Evolutionary conservation across 2,113 vertebrate genomes (phyloP), one percentile per base, ranked within the genome.

Genomic region (Mionectes macconnelli): DNA sequence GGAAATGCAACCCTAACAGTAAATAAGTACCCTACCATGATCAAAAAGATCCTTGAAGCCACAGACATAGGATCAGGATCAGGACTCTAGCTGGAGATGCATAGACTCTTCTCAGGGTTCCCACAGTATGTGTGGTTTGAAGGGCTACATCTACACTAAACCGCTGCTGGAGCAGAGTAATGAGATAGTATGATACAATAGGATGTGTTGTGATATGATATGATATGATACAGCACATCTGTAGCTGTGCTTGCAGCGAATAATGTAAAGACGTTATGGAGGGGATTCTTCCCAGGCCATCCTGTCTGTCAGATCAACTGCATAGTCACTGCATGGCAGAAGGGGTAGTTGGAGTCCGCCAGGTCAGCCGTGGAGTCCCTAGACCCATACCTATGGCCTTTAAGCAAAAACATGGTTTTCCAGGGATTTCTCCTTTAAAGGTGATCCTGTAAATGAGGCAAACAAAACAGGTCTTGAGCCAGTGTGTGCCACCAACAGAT

Each of bases 41-140:
- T 39, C 33, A 73, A 47, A 75, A 53, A 84, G 10, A 35, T 49
- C 27, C 49, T 31, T 37, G 49, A 67, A 78, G 42, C 33, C 25
- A 27, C 0, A 0, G n/a, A 35, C 44, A 23, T 14, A 31, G 30
- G 12, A 60, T 12, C 8, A 45, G 44, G 12, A 64, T 59, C 19
- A 21, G 14, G 31, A 9, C 42, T 72, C 22, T 50, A 33, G 15
- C 8, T 86, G 39, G 39, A n/a, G 13, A 23, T 59, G 16, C 31
- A 23, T 3, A 12, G 30, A 30, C 11, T 73, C 64, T 73, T 83
- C 55, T 67, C 13, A 21, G 42, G 24, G n/a, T 56, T 84, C 53
- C 68, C 42, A 17, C 35, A 57, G 33, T 79, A 21, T 3, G 0
- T 37, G 8, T 2, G 4, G 23, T 11, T 39, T 67, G 52, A 70